Percentiles rank a stretch among this genome's conserved stretches.
Conservation (phyloP, 2,113 vertebrate genomes). For the Paramormyrops kingsleyae region DNA sequence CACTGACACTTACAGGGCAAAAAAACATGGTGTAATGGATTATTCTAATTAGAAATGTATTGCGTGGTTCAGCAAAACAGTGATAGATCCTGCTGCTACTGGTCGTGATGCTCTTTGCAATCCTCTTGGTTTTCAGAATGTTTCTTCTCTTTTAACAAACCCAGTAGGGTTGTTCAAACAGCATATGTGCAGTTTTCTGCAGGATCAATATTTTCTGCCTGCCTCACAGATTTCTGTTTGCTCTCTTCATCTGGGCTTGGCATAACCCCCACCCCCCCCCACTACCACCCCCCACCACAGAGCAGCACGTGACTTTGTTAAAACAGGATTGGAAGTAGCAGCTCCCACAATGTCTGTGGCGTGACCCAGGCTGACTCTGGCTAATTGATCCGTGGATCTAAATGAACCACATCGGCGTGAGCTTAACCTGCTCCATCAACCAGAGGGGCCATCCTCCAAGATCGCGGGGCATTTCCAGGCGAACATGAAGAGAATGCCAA, state of each 20-base stretch:
- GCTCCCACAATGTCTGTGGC: constrained; percentile 67
- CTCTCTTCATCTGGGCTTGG: constrained; percentile 61
- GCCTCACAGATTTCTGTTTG: constrained; percentile 66
- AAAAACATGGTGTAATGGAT: neutral
- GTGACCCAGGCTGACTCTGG: constrained; percentile 66
- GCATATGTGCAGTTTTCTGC: constrained; percentile 59
- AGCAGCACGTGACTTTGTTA: constrained; percentile 74
- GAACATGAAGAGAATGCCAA: no score
- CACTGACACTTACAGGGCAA: neutral
- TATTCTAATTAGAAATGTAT: neutral
- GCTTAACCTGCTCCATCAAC: constrained; percentile 63
- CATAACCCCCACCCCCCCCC: constrained; percentile 53
- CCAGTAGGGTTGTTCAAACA: constrained; percentile 51
- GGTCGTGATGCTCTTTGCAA: neutral
- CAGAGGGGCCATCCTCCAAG: constrained; percentile 36
- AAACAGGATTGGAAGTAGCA: constrained; percentile 70
- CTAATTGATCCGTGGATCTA: constrained; percentile 75
- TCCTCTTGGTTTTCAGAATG: neutral
- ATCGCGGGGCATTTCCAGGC: neutral
- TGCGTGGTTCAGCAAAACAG: neutral
- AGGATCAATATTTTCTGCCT: constrained; percentile 71
- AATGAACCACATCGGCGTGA: constrained; percentile 64
- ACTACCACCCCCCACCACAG: constrained; percentile 34
- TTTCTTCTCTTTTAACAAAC: neutral
- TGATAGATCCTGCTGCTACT: neutral